These are phyloP conservation scores for Tapera naevia DNA, from an alignment of 2,797 vertebrate species.

Conservation along the genomic window DNA sequence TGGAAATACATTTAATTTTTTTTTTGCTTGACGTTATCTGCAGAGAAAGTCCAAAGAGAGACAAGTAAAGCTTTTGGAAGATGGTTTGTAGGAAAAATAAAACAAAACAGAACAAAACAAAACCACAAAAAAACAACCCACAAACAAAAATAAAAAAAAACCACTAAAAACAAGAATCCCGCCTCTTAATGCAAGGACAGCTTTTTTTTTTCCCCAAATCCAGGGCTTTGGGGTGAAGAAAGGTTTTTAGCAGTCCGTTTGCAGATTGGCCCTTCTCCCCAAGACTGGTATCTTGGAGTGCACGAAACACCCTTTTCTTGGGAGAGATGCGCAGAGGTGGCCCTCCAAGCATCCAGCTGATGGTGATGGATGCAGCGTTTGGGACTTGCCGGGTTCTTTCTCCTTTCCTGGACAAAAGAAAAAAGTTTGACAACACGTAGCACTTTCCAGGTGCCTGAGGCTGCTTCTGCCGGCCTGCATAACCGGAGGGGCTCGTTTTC, in stretches of 20 bases:
- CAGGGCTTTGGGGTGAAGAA: not conserved
- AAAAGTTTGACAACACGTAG: not conserved
- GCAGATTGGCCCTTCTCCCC: not conserved
- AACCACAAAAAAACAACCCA: too few relatives aligned
- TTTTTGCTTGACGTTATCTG: not conserved
- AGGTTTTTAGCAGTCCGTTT: not conserved
- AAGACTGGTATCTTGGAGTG: rapidly evolving
- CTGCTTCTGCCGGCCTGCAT: not conserved
- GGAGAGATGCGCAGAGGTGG: not conserved
- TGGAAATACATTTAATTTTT: not conserved
- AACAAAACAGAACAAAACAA: too few relatives aligned
- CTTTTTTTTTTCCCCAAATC: not conserved
- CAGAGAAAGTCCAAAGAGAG: not conserved
- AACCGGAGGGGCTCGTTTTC: not conserved
- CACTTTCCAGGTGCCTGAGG: not conserved
- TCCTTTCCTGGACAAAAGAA: not conserved
- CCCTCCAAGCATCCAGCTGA: not conserved
- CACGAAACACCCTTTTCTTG: not conserved
- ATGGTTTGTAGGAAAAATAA: rapidly evolving
- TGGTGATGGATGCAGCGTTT: too few relatives aligned
- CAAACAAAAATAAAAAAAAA: too few relatives aligned
- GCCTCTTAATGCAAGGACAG: not conserved
- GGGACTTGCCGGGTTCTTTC: not conserved
- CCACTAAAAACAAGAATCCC: not conserved
- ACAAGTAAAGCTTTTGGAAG: not conserved